phyloP scores from a whole-genome alignment of 2,797 vertebrate genomes.

The Thunnus albacares region DNA sequence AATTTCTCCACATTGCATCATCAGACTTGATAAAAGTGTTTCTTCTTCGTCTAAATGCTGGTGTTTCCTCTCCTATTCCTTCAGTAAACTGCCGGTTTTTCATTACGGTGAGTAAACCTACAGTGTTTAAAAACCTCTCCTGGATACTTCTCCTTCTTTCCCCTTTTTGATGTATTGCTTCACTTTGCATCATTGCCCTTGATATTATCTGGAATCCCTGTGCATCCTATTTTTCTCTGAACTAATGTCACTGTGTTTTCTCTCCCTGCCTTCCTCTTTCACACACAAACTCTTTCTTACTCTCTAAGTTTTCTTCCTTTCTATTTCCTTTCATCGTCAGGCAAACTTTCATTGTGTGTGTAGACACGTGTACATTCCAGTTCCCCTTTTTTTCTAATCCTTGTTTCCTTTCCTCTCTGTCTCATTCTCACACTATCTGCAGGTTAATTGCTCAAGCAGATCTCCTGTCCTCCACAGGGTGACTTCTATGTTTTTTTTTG shows the following conservation, averaged over 20 bases:
- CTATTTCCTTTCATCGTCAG: slow-evolving; percentile 33
- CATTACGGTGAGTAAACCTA: slow-evolving; percentile 23
- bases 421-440: slow-evolving; percentile 24
- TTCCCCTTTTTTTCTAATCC: slow-evolving; percentile 1
- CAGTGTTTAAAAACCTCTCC: slow-evolving; percentile 38
- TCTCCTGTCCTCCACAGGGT: slow-evolving; percentile 39
- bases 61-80: background rate
- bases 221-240: slow-evolving; percentile 41
- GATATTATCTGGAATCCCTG: slow-evolving; percentile 55
- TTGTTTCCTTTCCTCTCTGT: slow-evolving; percentile 12
- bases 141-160: slow-evolving; percentile 24
- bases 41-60: slow-evolving; percentile 11
- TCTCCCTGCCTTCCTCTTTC: background rate
- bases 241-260: background rate
- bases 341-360: slow-evolving; percentile 24
- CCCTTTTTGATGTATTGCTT: slow-evolving; percentile 58
- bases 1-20: slow-evolving; percentile 62
- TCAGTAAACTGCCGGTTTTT: background rate
- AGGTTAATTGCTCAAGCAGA: slow-evolving; percentile 49
- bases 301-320: background rate
- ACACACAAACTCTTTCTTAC: background rate
- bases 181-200: slow-evolving; percentile 69
- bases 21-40: slow-evolving; percentile 18
- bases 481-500: slow-evolving; percentile 39
- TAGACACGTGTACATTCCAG: background rate